A percentile compares a stretch with the other conserved stretches of the same genome.
phyloP scores from a whole-genome alignment of 2,888 invertebrate genomes.

The Sphaeridia pumilis region DNA sequence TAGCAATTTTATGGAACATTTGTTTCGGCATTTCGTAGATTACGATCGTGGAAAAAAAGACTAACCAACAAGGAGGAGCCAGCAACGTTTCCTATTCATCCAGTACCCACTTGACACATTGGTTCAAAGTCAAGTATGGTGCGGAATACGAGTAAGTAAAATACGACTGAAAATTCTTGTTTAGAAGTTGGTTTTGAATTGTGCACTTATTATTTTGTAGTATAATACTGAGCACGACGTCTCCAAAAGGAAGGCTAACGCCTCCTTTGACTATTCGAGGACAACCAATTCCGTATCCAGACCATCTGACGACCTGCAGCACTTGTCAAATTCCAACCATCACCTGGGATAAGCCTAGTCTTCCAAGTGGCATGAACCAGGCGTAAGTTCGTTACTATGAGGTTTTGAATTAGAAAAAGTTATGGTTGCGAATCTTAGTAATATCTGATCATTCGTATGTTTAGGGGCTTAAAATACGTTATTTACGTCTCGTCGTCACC shows the following conservation, averaged over 20 bases:
- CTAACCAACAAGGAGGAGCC: conserved; percentile 40
- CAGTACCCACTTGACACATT: conserved; percentile 40
- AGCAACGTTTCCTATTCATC: conserved; percentile 45
- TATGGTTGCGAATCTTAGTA: not conserved
- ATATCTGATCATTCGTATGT: not conserved
- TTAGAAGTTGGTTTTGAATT: not conserved
- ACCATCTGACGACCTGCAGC: conserved; percentile 43
- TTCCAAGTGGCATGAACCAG: conserved; percentile 5
- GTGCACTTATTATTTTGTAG: conserved; percentile 25
- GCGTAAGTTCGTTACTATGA: conserved; percentile 6
- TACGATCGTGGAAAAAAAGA: conserved; percentile 44
- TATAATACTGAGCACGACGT: conserved; percentile 45
- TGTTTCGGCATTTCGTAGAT: conserved; percentile 41
- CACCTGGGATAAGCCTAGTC: conserved; percentile 19
- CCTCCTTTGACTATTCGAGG: conserved; percentile 46
- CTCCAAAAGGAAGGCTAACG: conserved; percentile 42
- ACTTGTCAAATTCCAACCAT: conserved; percentile 19
- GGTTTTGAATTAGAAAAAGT: not conserved
- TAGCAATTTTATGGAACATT: not conserved
- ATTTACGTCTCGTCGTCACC: conserved; percentile 32
- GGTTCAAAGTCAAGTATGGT: conserved; percentile 42
- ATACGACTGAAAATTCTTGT: not conserved
- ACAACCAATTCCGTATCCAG: conserved; percentile 51
- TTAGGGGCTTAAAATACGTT: conserved; percentile 22
- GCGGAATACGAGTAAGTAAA: conserved; percentile 36